Conservation (phyloP, 2,888 invertebrate species). For the Venustoraphidia nigricollis region DNA sequence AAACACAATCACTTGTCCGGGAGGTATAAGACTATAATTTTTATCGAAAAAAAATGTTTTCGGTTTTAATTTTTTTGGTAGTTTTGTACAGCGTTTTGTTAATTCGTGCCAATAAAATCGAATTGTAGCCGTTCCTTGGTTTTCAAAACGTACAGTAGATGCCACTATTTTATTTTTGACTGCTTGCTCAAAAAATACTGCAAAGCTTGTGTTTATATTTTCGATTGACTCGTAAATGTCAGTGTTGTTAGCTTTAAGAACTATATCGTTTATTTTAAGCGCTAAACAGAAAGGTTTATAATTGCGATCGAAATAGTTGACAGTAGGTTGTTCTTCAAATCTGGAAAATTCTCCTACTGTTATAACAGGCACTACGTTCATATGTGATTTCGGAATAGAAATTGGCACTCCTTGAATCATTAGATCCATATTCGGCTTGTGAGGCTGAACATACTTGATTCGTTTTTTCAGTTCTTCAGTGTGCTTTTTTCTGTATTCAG, state of each 20-base stretch:
- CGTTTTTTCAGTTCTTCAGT: slow-evolving; percentile 4
- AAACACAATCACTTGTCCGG: slow-evolving; percentile 6
- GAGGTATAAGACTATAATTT: slow-evolving; percentile 9
- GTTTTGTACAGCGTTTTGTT: background rate
- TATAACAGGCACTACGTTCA: background rate
- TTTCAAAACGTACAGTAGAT: slow-evolving; percentile 11
- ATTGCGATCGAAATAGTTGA: background rate
- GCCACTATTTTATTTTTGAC: background rate
- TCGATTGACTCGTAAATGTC: too few species aligned
- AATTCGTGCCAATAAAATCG: slow-evolving; percentile 13
- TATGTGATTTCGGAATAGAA: too few species aligned
- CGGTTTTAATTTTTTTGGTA: background rate
- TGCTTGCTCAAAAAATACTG: too few species aligned
- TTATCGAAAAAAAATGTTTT: slow-evolving; percentile 10
- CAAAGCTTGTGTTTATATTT: too few species aligned
- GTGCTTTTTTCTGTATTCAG: slow-evolving; percentile 7
- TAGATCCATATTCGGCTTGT: slow-evolving; percentile 8
- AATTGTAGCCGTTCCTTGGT: slow-evolving; percentile 15
- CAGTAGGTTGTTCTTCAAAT: background rate
- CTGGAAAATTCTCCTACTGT: background rate
- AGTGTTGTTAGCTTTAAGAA: background rate
- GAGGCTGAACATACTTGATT: slow-evolving; percentile 8
- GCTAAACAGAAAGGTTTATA: background rate
- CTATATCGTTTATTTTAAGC: background rate
- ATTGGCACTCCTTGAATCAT: too few species aligned